Conservation (phyloP, 1,140 invertebrate species). For the Platyscapa corneri region DNA sequence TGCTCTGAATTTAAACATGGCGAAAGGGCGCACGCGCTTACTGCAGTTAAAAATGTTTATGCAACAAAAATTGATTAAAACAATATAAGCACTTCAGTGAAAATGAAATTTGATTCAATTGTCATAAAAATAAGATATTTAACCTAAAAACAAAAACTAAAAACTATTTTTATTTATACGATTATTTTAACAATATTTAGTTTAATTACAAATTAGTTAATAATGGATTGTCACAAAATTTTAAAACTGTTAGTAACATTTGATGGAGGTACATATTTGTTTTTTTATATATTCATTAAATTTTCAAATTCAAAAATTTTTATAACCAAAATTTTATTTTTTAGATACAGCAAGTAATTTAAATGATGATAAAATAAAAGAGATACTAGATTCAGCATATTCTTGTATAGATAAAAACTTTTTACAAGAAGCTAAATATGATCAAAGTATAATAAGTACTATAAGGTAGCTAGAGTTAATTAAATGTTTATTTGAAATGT, state of each 20-base stretch:
- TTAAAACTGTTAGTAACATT: slow-evolving; percentile 23
- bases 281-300: not conserved
- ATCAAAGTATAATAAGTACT: slow-evolving; percentile 40
- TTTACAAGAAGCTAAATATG: slow-evolving; percentile 48
- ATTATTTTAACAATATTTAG: not conserved
- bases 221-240: slow-evolving; percentile 46
- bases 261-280: slow-evolving; percentile 14
- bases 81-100: not conserved
- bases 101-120: not conserved
- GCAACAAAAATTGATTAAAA: not conserved
- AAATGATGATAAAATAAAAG: slow-evolving; percentile 48
- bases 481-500: not conserved
- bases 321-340: slow-evolving; percentile 5
- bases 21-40: not conserved
- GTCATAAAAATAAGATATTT: not conserved
- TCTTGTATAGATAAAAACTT: slow-evolving; percentile 52
- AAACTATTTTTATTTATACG: too few species aligned
- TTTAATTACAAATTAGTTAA: not conserved
- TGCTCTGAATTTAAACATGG: slow-evolving; percentile 21
- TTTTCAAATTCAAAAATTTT: not conserved
- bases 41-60: too few species aligned
- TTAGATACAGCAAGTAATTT: slow-evolving; percentile 4
- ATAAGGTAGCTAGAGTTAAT: slow-evolving; percentile 52
- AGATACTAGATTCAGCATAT: slow-evolving; percentile 51
- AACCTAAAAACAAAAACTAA: not conserved